Base-by-base conservation (phyloP, 2,888 invertebrate genomes). In the Craniophora ligustri region DNA sequence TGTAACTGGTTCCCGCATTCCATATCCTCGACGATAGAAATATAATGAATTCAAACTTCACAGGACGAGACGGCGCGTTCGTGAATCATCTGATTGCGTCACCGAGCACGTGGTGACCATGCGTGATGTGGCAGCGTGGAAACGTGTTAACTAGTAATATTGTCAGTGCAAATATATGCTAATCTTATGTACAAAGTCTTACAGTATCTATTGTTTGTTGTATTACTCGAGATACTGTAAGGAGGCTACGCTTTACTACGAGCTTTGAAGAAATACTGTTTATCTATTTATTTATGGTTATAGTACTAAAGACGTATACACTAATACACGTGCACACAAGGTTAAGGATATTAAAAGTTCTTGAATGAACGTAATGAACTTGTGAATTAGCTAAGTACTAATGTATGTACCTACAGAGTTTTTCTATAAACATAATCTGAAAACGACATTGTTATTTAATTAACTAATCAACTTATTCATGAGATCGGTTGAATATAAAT, bases 101-200 rank as follows among this genome's bases (percentile, higher is more conserved):
- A 78, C 50, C 48, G 26, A 64, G 70, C 80, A 82, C 81, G 84
- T 83, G 84, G 72, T 68, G 57, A 35, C 67, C 73, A 75, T 72
- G 71, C 70, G 72, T 58, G 70, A 59, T 62, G 51, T 46, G 45
- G 47, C 57, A 64, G 65, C 56, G 39, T 54, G 70, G 63, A 58
- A 68, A 71, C 59, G 61, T 78, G 70, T 63, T 66, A 72, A 73
- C 69, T 75, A 67, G 67, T 58, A 41, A 55, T 61, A 53, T 54
- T 64, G 58, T 67, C 62, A 61, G 49, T 44, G 67, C 57, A 67
- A 65, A 66, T 75, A 75, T 71, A 75, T 72, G 71, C 47, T 70
- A 75, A 79, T 72, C 47, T 39, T 64, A 59, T 67, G 66, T 70
- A 68, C 65, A 55, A 59, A 57, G 72, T 63, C 57, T 55, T 16